phyloP scores from a whole-genome alignment of 2,888 invertebrate species.

The Leucania comma region DNA sequence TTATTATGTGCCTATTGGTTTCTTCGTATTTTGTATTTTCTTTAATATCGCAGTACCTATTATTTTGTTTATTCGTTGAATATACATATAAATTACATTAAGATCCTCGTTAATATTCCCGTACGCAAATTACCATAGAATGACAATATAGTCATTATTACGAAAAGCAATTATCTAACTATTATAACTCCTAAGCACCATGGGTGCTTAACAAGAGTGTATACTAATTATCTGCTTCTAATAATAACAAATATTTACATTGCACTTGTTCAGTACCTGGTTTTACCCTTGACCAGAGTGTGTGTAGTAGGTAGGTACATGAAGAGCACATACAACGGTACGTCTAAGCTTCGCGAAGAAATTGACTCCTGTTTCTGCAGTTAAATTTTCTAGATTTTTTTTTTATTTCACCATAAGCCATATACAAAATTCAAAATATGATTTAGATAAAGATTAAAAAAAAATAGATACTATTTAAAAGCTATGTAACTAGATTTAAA shows the following conservation, averaged over 20 bases:
- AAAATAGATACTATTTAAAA: too few relatives aligned
- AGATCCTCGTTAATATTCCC: background rate
- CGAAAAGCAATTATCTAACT: conserved; percentile 30
- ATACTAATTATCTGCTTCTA: conserved; percentile 33
- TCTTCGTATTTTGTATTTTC: too few relatives aligned
- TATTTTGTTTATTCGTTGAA: too few relatives aligned
- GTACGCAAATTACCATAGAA: background rate
- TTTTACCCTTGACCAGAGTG: conserved; percentile 11
- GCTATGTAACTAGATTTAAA: too few relatives aligned
- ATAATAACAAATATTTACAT: conserved; percentile 45
- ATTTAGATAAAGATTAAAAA: too few relatives aligned
- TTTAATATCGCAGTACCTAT: too few relatives aligned
- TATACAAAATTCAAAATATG: too few relatives aligned
- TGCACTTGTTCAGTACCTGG: background rate
- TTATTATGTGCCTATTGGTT: too few relatives aligned
- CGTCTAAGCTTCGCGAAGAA: background rate
- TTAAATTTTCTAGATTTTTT: background rate
- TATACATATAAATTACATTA: too few relatives aligned
- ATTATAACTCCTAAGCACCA: conserved; percentile 27
- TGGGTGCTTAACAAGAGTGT: conserved; percentile 17
- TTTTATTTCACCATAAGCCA: too few relatives aligned
- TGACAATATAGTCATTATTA: background rate
- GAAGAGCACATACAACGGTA: background rate
- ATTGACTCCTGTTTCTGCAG: background rate
- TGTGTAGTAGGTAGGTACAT: background rate